These are phyloP conservation scores for Baccha elongata DNA, from an alignment of 2,888 invertebrate species.

Conservation along the genomic window DNA sequence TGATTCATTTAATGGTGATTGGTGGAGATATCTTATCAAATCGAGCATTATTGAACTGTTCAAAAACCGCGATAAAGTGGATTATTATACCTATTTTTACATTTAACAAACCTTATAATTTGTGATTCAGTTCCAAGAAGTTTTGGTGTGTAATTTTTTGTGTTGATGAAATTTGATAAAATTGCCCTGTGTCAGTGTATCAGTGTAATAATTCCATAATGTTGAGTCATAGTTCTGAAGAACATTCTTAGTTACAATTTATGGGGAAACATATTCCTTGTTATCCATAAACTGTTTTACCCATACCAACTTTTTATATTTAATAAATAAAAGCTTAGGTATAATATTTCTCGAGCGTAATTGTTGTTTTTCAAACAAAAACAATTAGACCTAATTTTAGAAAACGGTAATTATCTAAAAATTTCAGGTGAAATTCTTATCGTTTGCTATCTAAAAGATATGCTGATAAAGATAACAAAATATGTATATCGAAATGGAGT, in stretches of 20 bases:
- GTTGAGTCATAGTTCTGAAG: constrained; percentile 34
- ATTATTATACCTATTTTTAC: not conserved
- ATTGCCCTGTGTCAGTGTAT: not conserved
- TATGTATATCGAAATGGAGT: too few relatives aligned
- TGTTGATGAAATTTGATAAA: too few relatives aligned
- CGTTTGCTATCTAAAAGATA: too few relatives aligned
- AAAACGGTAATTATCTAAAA: not conserved
- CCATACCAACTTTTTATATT: too few relatives aligned
- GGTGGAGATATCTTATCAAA: constrained; percentile 13
- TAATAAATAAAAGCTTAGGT: too few relatives aligned
- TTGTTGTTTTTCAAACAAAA: too few relatives aligned
- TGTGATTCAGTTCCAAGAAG: constrained; percentile 6
- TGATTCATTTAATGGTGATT: constrained; percentile 26
- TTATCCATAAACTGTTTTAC: not conserved
- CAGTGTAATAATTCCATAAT: not conserved
- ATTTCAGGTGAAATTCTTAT: too few relatives aligned
- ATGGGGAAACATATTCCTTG: too few relatives aligned
- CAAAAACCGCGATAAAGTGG: constrained; percentile 7
- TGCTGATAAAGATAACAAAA: too few relatives aligned
- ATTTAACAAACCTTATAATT: constrained; percentile 4
- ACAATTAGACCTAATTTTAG: not conserved
- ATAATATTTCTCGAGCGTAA: too few relatives aligned
- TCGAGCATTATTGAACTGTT: constrained; percentile 21
- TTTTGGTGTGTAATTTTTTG: not conserved
- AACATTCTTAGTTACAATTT: too few relatives aligned